Evolutionary conservation across 2,797 vertebrate species (phyloP).

Genomic region (Vultur gryphus): DNA sequence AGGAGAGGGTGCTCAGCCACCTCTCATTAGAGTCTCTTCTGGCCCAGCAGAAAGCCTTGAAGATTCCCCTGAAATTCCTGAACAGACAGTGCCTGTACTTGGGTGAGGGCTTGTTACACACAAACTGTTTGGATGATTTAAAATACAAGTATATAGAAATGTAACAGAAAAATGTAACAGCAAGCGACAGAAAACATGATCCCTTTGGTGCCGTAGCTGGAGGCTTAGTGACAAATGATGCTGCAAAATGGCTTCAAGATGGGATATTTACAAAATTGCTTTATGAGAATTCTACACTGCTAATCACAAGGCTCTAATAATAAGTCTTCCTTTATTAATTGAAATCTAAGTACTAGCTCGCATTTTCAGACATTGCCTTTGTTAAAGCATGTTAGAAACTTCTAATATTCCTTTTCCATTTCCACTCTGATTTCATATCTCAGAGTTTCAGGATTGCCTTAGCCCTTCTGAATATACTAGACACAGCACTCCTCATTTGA

Average conservation of each 20-base stretch:
- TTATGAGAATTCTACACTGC: constrained; percentile 49
- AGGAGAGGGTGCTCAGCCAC: background rate
- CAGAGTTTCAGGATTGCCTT: constrained; percentile 23
- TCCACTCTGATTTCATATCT: background rate
- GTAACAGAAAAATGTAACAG: background rate
- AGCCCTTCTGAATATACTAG: constrained; percentile 37
- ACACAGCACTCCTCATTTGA: constrained; percentile 21
- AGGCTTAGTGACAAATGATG: constrained; percentile 64
- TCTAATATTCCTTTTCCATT: constrained; percentile 46
- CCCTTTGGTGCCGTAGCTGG: constrained; percentile 54
- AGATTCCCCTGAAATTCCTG: background rate
- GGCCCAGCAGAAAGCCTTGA: background rate
- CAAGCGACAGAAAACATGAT: constrained; percentile 48
- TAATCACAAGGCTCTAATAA: constrained; percentile 69
- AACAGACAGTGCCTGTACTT: background rate
- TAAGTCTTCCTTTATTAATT: constrained; percentile 64
- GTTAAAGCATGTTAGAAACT: constrained; percentile 46
- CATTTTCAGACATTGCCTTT: constrained; percentile 32
- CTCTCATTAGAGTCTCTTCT: background rate
- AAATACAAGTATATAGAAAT: constrained; percentile 37
- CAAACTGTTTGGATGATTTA: constrained; percentile 16
- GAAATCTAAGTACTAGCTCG: constrained; percentile 56
- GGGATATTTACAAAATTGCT: constrained; percentile 64
- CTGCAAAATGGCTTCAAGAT: constrained; percentile 29
- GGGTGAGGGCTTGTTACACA: background rate